Base-by-base conservation (phyloP, 2,113 vertebrate genomes). In the Pogona vitticeps region DNA sequence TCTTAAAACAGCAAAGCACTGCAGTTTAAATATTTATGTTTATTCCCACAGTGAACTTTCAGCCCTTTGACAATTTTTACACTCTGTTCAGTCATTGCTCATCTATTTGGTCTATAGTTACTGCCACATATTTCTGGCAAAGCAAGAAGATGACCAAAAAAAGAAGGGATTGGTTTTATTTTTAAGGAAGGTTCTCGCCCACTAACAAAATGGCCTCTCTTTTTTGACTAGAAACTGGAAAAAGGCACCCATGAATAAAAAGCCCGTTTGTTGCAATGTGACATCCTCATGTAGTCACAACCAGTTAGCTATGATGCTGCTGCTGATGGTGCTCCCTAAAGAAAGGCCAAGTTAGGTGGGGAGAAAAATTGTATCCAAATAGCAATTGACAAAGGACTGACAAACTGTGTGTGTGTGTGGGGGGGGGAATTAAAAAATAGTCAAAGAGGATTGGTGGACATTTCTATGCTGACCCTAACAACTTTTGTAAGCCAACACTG, bases 1-100 rank as follows among this genome's bases (percentile, higher is more conserved):
- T 84, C 75, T 87, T 61, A 40, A 46, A 46, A 91, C 80, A 31
- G 0, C 88, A 82, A 88, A 82, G 76, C 17, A 28, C 63, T 46
- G 12, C 20, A 61, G 73, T 68, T 68, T 26, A 42, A 42, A 59
- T 88, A 59, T 88, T 76, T 40, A 31, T 67, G 65, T 67, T 85
- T 36, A 59, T 2, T 56, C 82, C 46, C 68, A 33, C 26, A 56
- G 21, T 0, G 1, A 90, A 58, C 20, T 17, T 38, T 0, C 82
- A 83, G 20, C 3, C 12, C 40, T 36, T 68, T 46, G 10, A 46
- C 65, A 28, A 80, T n/a, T 21, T 65, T 42, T 3, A 82, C 8
- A 58, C 6, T 56, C 21, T 36, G 33, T 38, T 59, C 13, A 58
- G 33, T n/a, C 36, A 28, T 38, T 72, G 31, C 21, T 36, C 46